Evolutionary conservation across 2,797 vertebrate genomes (phyloP), one percentile per base, ranked within the genome.

Genomic region (Rhabdomys pumilio): DNA sequence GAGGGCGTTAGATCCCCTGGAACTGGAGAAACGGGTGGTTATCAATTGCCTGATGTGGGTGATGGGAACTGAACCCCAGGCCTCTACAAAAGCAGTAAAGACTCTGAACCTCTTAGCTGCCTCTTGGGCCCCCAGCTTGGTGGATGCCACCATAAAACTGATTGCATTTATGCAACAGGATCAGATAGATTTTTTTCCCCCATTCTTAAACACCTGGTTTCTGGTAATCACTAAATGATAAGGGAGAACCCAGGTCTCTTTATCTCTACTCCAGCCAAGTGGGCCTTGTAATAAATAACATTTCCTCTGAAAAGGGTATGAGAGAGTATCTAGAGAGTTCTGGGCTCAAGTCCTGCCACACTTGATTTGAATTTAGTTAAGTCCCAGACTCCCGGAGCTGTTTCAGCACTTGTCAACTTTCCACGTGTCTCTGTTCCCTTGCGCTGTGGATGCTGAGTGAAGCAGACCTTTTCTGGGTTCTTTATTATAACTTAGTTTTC

Each of bases 101-200:
- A 20, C 63, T 85, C 29, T n/a, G 63, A 50, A 85, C 83, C 44
- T 34, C 61, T 50, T 85, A 85, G 20, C 38, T 44, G 24, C 10
- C 8, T 61, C 57, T 63, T 38, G 31, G 57, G 3, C 22, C 22
- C 0, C 0, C 7, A 7, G 6, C 1, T 29, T 26, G 13, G 31
- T 50, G 57, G 59, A 26, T 29, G 20, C 57, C 73, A 89, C 24
- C 38, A 3, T 41, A 55, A 29, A 81, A 14, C 17, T 6, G n/a
- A 29, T 15, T 24, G 34, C 12, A n/a, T 77, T 84, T 93, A 44
- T n/a, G 59, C 89, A n/a, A 47, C 7, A 75, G 20, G 55, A n/a
- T 12, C 50, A 31, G 47, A 34, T 57, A 61, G 12, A 2, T 72
- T 87, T 67, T 63, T 38, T 38, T 38, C 44, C 61, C 34, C 26